Percentiles rank a stretch among this genome's conserved stretches.
These are phyloP conservation scores for Felis chaus DNA, from an alignment of 2,113 vertebrate genomes.

Conservation along the genomic window DNA sequence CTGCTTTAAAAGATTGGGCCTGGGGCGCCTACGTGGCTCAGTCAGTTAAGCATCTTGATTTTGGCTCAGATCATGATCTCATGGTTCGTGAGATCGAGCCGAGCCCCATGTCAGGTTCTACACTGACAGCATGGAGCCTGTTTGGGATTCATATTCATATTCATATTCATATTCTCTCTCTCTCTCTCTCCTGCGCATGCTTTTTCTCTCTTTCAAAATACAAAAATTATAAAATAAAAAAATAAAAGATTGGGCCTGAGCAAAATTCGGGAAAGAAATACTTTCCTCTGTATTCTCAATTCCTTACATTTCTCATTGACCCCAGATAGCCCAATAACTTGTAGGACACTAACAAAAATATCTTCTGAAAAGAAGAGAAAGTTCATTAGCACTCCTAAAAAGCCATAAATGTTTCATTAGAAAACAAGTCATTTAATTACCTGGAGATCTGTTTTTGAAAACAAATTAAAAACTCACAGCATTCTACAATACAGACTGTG, in stretches of 20 bases:
- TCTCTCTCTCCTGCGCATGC: no score
- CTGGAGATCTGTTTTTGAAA: not conserved
- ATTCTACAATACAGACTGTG: not conserved
- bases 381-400: not conserved
- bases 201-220: no score
- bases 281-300: not conserved
- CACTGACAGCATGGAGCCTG: no score
- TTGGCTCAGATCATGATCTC: no score
- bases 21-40: not conserved
- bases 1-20: not conserved
- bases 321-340: not conserved
- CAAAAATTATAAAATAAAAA: no score
- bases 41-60: no score
- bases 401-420: not conserved
- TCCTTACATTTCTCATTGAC: not conserved
- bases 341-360: not conserved
- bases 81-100: no score
- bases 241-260: not conserved
- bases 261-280: not conserved
- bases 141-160: no score
- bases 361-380: not conserved
- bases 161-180: no score
- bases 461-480: not conserved
- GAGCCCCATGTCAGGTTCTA: no score
- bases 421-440: slow-evolving; percentile 33